Percentiles rank a stretch among this genome's conserved stretches.
These are phyloP conservation scores for Pygmarrhopalites habei DNA, from an alignment of 1,140 invertebrate species.

Conservation along the genomic window DNA sequence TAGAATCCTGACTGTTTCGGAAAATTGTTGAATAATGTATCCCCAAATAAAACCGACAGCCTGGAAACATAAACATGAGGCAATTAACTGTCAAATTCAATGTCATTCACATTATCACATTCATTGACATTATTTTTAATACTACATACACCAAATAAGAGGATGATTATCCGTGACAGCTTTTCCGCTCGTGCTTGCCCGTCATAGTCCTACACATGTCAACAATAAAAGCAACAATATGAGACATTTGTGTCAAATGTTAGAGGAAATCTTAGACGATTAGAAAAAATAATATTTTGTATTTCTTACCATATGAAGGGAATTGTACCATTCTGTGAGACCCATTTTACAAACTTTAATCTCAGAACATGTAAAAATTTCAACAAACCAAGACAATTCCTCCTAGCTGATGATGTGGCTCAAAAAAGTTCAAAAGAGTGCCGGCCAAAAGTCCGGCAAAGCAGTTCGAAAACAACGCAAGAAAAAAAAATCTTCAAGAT, in stretches of 20 bases:
- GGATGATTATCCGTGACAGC: conserved; percentile 78
- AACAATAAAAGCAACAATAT: neutral
- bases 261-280: neutral
- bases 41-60: conserved; percentile 82
- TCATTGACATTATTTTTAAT: no score
- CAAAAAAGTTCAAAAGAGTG: no score
- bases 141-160: conserved; percentile 77
- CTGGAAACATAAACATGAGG: no score
- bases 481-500: no score
- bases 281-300: neutral
- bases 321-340: conserved; percentile 31
- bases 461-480: no score
- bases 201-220: conserved; percentile 67
- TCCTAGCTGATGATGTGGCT: no score
- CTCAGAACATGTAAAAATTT: no score
- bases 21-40: conserved; percentile 91
- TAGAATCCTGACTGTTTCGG: conserved; percentile 87
- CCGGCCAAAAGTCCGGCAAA: no score
- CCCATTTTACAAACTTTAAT: no score
- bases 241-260: no score
- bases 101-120: no score
- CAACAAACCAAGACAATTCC: no score
- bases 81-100: neutral
- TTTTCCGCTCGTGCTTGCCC: conserved; percentile 83
- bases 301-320: conserved; percentile 32